Percentiles rank a stretch among this genome's conserved stretches.
phyloP scores from a whole-genome alignment of 1,140 invertebrate species.

The Drosophila guanche region DNA sequence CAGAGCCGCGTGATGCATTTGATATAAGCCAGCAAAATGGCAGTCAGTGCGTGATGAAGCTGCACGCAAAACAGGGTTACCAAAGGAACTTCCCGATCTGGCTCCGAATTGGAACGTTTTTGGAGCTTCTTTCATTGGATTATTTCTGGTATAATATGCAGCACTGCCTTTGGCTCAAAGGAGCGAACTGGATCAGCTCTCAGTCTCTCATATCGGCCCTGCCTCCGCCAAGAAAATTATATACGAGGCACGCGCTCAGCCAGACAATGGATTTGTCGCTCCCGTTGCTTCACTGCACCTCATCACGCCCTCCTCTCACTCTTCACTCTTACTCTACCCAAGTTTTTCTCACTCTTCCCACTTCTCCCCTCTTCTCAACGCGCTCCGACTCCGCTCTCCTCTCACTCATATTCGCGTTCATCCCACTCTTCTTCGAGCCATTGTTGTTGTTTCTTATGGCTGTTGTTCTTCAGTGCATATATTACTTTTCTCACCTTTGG shows the following conservation, averaged over 20 bases:
- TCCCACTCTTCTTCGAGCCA: neutral
- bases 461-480: constrained; percentile 52
- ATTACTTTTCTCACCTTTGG: constrained; percentile 75
- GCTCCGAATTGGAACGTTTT: neutral
- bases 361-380: too few relatives aligned
- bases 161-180: too few relatives aligned
- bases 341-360: neutral
- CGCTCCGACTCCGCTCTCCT: neutral
- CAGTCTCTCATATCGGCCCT: neutral
- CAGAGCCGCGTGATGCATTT: constrained; percentile 63
- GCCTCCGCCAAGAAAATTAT: constrained; percentile 49
- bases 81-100: constrained; percentile 9
- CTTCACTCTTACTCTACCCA: neutral
- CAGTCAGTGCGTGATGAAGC: constrained; percentile 19
- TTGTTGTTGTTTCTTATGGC: constrained; percentile 8
- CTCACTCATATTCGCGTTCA: neutral
- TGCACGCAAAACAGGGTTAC: constrained; percentile 13
- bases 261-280: constrained; percentile 41
- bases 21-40: constrained; percentile 66
- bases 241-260: constrained; percentile 38
- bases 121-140: too few relatives aligned
- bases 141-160: too few relatives aligned
- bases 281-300: neutral
- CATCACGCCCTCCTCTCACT: neutral
- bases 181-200: neutral